Evolutionary conservation across 2,113 vertebrate genomes (phyloP).

Genomic region (Emydura subglobosa): DNA sequence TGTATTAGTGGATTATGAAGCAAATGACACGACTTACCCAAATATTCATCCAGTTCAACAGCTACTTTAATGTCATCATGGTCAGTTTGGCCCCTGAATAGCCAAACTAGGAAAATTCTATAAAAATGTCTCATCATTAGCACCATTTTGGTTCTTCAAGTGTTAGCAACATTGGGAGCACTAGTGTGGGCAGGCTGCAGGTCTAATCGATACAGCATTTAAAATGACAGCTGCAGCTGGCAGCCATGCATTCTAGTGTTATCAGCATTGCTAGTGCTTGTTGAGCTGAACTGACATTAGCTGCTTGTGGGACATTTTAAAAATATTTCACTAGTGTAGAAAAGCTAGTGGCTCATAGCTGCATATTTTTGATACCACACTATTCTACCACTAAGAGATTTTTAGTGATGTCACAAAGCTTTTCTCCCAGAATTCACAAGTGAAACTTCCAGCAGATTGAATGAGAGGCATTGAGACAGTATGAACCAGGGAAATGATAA

Average conservation of each 20-base stretch:
- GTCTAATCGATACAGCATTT: not conserved
- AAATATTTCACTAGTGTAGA: constrained; percentile 12
- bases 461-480: not conserved
- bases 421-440: not conserved
- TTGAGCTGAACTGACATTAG: not conserved
- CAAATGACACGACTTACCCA: not conserved
- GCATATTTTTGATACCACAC: not conserved
- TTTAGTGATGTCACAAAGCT: not conserved
- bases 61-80: not conserved
- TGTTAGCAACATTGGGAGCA: not conserved
- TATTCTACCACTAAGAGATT: not conserved
- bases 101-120: not conserved
- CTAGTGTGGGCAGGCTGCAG: not conserved
- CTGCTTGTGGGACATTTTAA: not conserved
- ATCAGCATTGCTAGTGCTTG: constrained; percentile 31
- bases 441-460: not conserved
- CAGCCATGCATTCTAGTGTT: not conserved
- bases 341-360: not conserved
- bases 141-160: not conserved
- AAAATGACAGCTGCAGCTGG: constrained; percentile 40
- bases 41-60: not conserved
- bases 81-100: not conserved
- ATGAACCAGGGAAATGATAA: not conserved
- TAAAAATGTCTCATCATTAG: not conserved
- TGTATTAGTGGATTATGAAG: not conserved